Conservation (phyloP, 1,140 invertebrate species). For the Bombus sibiricus region DNA sequence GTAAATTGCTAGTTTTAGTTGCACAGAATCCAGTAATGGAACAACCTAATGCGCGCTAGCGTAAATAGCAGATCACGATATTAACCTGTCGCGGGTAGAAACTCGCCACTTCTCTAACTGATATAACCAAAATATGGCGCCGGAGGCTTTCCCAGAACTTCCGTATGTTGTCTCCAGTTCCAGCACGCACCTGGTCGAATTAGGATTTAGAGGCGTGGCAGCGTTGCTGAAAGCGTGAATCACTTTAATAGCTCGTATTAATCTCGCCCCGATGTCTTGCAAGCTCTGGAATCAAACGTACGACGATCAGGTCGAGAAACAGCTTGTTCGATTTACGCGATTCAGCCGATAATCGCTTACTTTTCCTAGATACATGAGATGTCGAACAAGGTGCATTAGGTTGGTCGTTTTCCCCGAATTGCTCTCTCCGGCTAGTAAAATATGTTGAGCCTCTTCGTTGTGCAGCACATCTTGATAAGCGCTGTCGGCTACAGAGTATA, state of each 20-base stretch:
- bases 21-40: not conserved
- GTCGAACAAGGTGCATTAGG: conserved; percentile 88
- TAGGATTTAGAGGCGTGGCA: conserved; percentile 91
- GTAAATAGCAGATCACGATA: conserved; percentile 17
- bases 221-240: conserved; percentile 93
- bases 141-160: conserved; percentile 91
- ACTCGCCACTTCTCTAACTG: conserved; percentile 95
- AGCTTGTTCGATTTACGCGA: not conserved
- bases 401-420: conserved; percentile 93
- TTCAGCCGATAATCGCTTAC: conserved; percentile 53
- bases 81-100: conserved; percentile 90
- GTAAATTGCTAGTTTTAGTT: not conserved
- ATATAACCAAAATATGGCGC: conserved; percentile 93
- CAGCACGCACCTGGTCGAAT: conserved; percentile 93
- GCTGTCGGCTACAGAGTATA: conserved; percentile 93
- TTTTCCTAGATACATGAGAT: conserved; percentile 89
- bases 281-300: conserved; percentile 74
- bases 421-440: conserved; percentile 92
- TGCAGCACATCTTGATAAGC: conserved; percentile 94
- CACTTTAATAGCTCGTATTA: conserved; percentile 88
- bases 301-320: not conserved
- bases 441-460: conserved; percentile 91
- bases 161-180: conserved; percentile 94
- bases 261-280: conserved; percentile 86
- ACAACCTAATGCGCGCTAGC: not conserved